A percentile compares a stretch with the other conserved stretches of the same genome.
phyloP scores from a whole-genome alignment of 35 echinoderm and acorn worm species.

The Stichopus chloronotus region DNA sequence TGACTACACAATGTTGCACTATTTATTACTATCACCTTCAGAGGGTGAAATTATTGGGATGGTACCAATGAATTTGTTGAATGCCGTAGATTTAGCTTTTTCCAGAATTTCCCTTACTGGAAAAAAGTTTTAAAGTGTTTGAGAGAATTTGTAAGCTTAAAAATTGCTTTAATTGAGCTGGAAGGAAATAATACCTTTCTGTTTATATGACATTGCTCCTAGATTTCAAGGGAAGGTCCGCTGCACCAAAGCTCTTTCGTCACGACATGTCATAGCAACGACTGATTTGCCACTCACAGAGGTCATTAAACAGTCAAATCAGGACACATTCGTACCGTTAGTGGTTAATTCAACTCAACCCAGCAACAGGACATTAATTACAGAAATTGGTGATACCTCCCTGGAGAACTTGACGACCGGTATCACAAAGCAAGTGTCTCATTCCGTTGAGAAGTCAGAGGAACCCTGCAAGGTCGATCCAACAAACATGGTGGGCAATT shows the following conservation, averaged over 20 bases:
- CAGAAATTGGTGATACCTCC: background rate
- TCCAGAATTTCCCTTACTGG: background rate
- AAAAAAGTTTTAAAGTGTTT: background rate
- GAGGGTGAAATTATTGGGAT: no score
- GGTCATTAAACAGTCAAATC: conserved; percentile 34
- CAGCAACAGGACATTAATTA: conserved; percentile 10
- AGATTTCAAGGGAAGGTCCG: conserved; percentile 17
- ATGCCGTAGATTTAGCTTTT: no score
- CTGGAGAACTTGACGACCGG: background rate
- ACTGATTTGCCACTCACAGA: conserved; percentile 28
- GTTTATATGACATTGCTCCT: background rate
- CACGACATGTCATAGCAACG: background rate
- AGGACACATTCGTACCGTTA: conserved; percentile 37
- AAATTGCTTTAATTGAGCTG: background rate
- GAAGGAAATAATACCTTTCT: background rate
- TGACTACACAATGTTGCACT: background rate
- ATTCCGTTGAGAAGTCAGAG: background rate
- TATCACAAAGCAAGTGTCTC: background rate
- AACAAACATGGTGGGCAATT: background rate
- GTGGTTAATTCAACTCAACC: background rate
- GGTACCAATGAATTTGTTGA: no score
- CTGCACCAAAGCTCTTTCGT: background rate
- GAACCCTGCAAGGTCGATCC: background rate
- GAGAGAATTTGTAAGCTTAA: background rate
- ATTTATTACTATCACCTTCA: background rate